Evolutionary conservation across 2,888 invertebrate species (phyloP), one percentile per base, ranked within the genome.

Genomic region (Lasioglossum vierecki): DNA sequence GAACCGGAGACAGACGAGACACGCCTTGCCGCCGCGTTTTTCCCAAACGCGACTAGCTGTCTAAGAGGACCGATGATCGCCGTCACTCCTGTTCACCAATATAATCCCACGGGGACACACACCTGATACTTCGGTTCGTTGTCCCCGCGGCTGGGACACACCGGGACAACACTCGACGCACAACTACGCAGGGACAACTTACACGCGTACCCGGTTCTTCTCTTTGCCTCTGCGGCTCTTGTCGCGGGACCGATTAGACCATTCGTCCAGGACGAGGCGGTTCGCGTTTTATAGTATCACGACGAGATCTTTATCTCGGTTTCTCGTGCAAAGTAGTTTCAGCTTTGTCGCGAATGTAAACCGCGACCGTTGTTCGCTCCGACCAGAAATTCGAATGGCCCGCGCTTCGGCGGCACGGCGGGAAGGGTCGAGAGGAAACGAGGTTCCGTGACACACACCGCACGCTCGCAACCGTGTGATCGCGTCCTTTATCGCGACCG

Each of bases 331-430:
- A n/a, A 9, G 9, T 53, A 2, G 22, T 22, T 8, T 2, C 6
- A 15, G 0, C 15, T 15, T 0, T 15, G n/a, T n/a, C 8, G 2
- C 8, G 3, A 53, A 53, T 18, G 18, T 6, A 4, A 6, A 18
- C 18, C 44, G 44, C 18, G 49, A 53, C 8, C 3, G 22, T 44
- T 18, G 11, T 4, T n/a, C 57, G 18, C 0, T 46, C 6, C 26
- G 41, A 39, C 30, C 30, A 46, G 81, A 46, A 39, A 6, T 86
- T 84, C 60, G 77, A 84, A 82, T 53, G 35, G 46, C 82, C 76
- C 88, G 87, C 83, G 83, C 83, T 84, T 63, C 18, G 39, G n/a
- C 15, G 57, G 46, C 15, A 57, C 76, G 82, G 81, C 83, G 80
- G 83, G 82, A 85, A 75, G 81, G 83, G 82, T 71, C 44, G 63